Conservation (phyloP, 2,113 vertebrate genomes). For the Proteles cristata region DNA sequence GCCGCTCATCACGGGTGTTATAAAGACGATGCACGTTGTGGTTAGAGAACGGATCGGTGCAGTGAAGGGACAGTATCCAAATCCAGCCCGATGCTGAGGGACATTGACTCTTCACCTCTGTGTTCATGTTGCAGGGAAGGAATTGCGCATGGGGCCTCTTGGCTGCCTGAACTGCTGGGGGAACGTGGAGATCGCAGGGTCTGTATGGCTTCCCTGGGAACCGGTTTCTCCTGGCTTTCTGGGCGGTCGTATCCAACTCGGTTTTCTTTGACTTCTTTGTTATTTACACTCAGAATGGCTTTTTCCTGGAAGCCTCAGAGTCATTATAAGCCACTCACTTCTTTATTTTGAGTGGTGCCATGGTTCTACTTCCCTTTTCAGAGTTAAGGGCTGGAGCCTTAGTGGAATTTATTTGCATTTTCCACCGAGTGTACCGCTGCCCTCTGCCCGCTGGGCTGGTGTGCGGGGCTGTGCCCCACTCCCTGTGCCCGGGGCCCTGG, state of each 20-base stretch:
- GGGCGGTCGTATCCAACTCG: not conserved
- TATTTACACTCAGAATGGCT: conserved; percentile 48
- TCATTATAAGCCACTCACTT: conserved; percentile 47
- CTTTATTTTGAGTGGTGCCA: conserved; percentile 67
- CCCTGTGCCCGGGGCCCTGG: not conserved
- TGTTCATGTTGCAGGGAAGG: not conserved
- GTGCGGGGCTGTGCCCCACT: not conserved
- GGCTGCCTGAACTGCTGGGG: not conserved
- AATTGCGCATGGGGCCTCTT: not conserved
- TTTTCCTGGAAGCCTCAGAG: conserved; percentile 76
- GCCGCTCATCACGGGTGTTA: accelerated
- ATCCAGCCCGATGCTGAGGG: not conserved
- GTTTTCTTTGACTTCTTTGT: conserved; percentile 53
- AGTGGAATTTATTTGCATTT: conserved; percentile 67
- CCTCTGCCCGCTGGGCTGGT: not conserved
- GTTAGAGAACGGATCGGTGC: not conserved
- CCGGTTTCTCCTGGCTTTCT: not conserved
- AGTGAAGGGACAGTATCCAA: not conserved
- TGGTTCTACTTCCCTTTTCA: conserved; percentile 62
- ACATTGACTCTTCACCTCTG: accelerated
- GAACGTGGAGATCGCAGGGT: accelerated
- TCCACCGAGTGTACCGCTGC: not conserved
- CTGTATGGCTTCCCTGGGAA: not conserved
- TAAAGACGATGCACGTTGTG: not conserved
- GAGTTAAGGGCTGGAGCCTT: not conserved